Base-by-base conservation (phyloP, 1,140 invertebrate genomes). In the Nasonia giraulti region DNA sequence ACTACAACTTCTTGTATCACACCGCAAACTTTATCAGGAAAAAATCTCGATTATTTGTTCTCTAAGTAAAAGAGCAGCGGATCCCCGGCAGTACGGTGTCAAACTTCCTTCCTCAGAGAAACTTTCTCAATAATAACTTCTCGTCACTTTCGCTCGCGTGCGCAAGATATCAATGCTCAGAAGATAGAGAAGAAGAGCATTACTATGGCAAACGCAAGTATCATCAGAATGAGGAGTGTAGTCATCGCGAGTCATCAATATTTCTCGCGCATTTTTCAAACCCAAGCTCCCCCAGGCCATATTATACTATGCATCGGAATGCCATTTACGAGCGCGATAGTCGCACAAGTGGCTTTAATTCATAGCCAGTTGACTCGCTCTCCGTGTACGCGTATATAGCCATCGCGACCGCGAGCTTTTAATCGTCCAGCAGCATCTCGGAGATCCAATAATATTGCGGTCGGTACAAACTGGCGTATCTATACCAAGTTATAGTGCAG, bases 391-490 rank as follows among this genome's bases (percentile, higher is more conserved):
- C 1, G 4, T 23, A 11, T 71, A 31, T 17, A 33, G 27, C 14
- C 27, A 33, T 12, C 11, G 68, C 27, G 62, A n/a, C 23, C 10
- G 23, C 11, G 23, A 71, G 31, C 68, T 71, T 71, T 71, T 71
- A 71, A 71, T 71, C 31, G 68, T 27, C 68, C 27, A 33, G 31
- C 68, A 71, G 31, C 27, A 71, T 71, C 68, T 31, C 23, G 8
- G 68, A 71, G 31, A 68, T n/a, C 17, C 11, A 79, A 79, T 79
- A 71, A 37, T 79, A 79, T 40, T 79, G 44, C 55, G 55, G 55
- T 62, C 17, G 55, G 20, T 0, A 20, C 62, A 79, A 79, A 66
- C 10, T 79, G 37, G 14, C 6, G 27, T 2, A 66, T 33, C 27
- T 62, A 62, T n/a, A 62, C 47, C 8, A 2, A 37, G 33, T 37